Evolutionary conservation across 2,797 vertebrate species (phyloP).

Genomic region (Cuculus canorus): DNA sequence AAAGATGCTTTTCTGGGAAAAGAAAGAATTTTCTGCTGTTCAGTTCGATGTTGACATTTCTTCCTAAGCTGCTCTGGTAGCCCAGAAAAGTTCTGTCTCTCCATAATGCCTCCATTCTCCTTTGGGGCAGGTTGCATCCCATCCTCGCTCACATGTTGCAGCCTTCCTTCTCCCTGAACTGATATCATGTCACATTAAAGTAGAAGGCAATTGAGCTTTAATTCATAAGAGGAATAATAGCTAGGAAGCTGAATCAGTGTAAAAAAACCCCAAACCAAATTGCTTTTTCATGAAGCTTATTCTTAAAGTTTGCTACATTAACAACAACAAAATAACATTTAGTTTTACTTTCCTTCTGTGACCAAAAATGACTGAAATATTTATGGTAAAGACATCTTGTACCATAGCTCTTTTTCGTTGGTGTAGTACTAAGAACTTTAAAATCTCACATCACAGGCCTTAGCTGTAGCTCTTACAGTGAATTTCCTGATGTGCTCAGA

Average conservation of each 20-base stretch:
- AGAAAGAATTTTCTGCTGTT: background rate
- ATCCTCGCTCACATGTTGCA: background rate
- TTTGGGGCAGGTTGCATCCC: fast-evolving
- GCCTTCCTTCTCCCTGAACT: background rate
- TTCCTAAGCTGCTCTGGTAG: background rate
- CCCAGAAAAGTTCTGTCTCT: background rate
- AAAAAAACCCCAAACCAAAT: background rate
- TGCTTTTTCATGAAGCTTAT: background rate
- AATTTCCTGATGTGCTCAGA: background rate
- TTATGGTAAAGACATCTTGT: background rate
- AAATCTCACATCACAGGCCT: background rate
- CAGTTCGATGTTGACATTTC: background rate
- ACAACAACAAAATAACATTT: background rate
- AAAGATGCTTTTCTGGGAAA: no score
- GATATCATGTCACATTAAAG: background rate
- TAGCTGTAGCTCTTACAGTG: background rate
- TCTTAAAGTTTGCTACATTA: background rate
- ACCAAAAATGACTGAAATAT: background rate
- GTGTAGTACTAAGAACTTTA: background rate
- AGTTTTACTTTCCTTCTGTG: background rate
- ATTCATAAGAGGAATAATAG: background rate
- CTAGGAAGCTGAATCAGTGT: background rate
- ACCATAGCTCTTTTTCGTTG: background rate
- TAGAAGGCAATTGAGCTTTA: background rate
- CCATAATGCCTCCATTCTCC: background rate